Base-by-base conservation (phyloP, 2,888 invertebrate genomes). In the Auanema freiburgensis region DNA sequence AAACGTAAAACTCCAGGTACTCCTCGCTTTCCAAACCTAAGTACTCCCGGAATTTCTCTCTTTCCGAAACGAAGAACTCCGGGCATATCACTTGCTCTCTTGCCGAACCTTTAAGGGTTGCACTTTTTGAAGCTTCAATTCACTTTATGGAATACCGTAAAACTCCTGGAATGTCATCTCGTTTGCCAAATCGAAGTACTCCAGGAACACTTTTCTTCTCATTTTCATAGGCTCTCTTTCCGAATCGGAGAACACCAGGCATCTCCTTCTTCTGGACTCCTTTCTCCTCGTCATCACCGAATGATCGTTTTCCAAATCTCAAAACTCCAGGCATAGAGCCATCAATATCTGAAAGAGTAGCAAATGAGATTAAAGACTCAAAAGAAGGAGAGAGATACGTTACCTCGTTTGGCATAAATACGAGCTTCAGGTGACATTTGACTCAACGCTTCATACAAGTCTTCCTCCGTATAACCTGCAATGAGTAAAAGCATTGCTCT, bases 261-360 rank as follows among this genome's bases (percentile, higher is more conserved):
- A 53, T 63, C 33, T 64, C 71, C 55, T 71, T 74, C 52, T 74
- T 73, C 59, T 73, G 66, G 11, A 71, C 66, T 21, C 57, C 61
- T 54, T 67, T 67, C 21, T 72, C 70, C 3, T 65, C 50, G n/a
- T 69, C 72, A 59, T 66, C 67, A 52, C 58, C 54, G 46, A 61
- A 67, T 16, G 68, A 66, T 11, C 80, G 75, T 57, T 80, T 80
- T 44, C 81, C 81, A 66, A 81, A 81, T 40, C 81, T 70, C 52
- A 81, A 68, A 42, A 80, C 79, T 23, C 80, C 80, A 25, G 81
- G 81, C 72, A 80, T 75, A 21, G 74, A 71, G n/a, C 70, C 71
- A 55, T 77, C 72, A 23, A 74, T 57, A 61, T 74, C 74, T 74
- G 63, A 46, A 67, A 65, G 5, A 24, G 14, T 46, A 8, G 16